Base-by-base conservation (phyloP, 2,888 invertebrate genomes). In the Agonopterix heracliana region DNA sequence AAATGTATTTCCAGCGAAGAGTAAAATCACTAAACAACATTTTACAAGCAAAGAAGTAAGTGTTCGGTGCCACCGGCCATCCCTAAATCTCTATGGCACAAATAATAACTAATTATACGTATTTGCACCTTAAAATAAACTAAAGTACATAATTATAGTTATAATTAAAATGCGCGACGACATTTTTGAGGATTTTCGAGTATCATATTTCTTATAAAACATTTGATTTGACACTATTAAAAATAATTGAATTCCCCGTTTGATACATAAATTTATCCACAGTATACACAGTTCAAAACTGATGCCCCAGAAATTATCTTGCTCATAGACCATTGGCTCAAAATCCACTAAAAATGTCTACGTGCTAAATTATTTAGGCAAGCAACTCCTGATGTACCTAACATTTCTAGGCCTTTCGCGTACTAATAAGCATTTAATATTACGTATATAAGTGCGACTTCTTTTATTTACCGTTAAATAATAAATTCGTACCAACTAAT, bases 401-500 rank as follows among this genome's bases (percentile, higher is more conserved):
- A 41, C 13, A 41, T 41, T 11, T 12, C 10, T 76, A 78, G 78
- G 78, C 78, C 78, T 53, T 59, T 56, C 65, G 64, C 68, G 60
- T 46, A 52, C 71, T 72, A 76, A 69, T 63, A 81, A 78, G 80
- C 79, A 74, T 71, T 68, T 57, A 67, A 38, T n/a, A 38, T 82
- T 81, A 81, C 81, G 82, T 83, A 82, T 26, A 26, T 79, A 74
- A 63, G 78, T 80, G 79, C 77, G 74, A 73, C 71, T 73, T 64
- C 62, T 59, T 66, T 26, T 61, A 64, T 51, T 66, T 61, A 57
- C 61, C 59, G 59, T 72, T 75, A 78, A 81, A 81, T 78, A 74
- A 81, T 80, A 81, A 83, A 81, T 83, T 82, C 78, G 78, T 82
- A 75, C 59, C 68, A 65, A 78, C 79, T 80, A 79, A 79, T 69